These are phyloP conservation scores for Pangasianodon gigas DNA, from an alignment of 2,113 vertebrate species.

Conservation along the genomic window DNA sequence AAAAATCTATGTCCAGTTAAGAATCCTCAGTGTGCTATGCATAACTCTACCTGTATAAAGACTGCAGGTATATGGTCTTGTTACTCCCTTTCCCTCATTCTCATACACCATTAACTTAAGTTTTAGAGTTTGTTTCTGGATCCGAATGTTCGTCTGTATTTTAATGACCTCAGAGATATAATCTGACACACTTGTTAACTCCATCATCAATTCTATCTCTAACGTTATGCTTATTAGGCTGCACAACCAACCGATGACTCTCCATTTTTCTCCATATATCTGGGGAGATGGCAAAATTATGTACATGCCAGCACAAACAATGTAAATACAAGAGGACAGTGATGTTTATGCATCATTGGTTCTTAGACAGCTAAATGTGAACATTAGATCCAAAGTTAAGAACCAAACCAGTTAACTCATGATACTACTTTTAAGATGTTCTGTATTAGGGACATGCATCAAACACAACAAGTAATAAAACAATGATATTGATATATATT, in stretches of 20 bases:
- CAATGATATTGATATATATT: not conserved
- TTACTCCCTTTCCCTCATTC: not conserved
- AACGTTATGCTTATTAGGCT: conserved; percentile 23
- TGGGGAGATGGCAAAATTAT: not conserved
- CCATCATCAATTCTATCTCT: conserved; percentile 28
- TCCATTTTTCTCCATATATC: not conserved
- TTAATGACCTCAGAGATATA: conserved; percentile 25
- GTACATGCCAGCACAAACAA: conserved; percentile 9
- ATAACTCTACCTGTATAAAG: not conserved
- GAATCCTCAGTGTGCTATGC: not conserved
- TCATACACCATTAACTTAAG: conserved; percentile 1
- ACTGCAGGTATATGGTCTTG: not conserved
- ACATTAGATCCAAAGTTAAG: not conserved
- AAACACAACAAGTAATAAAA: not conserved
- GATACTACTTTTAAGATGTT: not conserved
- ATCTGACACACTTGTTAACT: conserved; percentile 21
- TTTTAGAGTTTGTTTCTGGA: not conserved
- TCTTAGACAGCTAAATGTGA: not conserved
- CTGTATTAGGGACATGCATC: not conserved
- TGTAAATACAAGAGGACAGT: not conserved
- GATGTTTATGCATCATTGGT: not conserved
- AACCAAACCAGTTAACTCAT: not conserved
- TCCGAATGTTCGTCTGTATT: conserved; percentile 13
- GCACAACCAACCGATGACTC: conserved; percentile 15
- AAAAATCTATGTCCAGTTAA: not conserved